Evolutionary conservation across 2,888 invertebrate species (phyloP).

Genomic region (Tipula unca): DNA sequence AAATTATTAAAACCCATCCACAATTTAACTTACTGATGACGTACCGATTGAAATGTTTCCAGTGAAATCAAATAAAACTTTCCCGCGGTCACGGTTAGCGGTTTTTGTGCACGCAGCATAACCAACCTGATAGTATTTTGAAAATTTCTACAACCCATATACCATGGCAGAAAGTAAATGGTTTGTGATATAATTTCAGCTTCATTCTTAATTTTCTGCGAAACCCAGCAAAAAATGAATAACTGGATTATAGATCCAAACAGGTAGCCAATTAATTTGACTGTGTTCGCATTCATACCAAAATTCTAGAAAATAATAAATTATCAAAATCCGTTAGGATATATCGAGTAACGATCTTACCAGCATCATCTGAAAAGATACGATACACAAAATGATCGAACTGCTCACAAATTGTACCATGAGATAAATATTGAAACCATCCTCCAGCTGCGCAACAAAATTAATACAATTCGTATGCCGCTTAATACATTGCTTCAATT

Average conservation of each 20-base stretch:
- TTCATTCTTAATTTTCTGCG: slow-evolving; percentile 15
- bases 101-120: slow-evolving; percentile 20
- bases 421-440: not conserved
- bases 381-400: slow-evolving; percentile 17
- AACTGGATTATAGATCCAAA: not conserved
- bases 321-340: not conserved
- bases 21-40: not conserved
- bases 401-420: slow-evolving; percentile 1
- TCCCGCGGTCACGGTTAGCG: slow-evolving; percentile 21
- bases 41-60: slow-evolving; percentile 22
- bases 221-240: not conserved
- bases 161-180: slow-evolving; percentile 21
- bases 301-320: not conserved
- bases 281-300: not conserved
- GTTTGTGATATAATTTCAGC: slow-evolving; percentile 20
- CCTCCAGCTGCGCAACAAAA: not conserved
- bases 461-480: not conserved
- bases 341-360: not conserved
- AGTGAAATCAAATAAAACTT: slow-evolving; percentile 23
- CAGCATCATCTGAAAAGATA: not conserved
- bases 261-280: slow-evolving; percentile 10
- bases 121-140: slow-evolving; percentile 21
- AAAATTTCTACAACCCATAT: slow-evolving; percentile 9
- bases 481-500: not conserved
- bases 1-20: not conserved